Conservation (phyloP, 2,797 vertebrate genomes). For the Phrynocephalus vlangalii region DNA sequence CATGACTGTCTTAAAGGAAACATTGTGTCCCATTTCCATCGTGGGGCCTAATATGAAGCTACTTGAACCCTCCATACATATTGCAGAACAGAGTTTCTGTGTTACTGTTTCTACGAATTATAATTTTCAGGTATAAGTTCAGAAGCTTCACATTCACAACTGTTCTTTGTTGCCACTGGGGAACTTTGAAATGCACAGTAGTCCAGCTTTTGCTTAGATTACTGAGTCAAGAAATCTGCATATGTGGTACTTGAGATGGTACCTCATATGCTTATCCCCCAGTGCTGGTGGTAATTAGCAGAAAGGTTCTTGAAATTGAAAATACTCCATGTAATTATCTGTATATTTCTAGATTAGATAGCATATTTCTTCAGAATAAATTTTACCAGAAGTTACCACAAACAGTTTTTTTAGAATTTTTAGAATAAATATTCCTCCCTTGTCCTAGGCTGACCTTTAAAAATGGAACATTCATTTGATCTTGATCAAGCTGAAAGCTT, state of each 20-base stretch:
- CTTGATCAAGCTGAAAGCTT: constrained; percentile 27
- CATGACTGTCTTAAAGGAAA: background rate
- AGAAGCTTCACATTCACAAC: background rate
- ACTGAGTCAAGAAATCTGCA: background rate
- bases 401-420: constrained; percentile 2
- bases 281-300: background rate
- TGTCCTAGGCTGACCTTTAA: constrained; percentile 13
- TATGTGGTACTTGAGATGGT: background rate
- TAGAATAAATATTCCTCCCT: background rate
- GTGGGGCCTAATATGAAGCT: background rate
- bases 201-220: background rate
- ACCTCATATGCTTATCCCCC: background rate
- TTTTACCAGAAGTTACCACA: background rate
- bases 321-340: constrained; percentile 22
- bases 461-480: constrained; percentile 35
- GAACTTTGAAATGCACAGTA: background rate
- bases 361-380: constrained; percentile 10
- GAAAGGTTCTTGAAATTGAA: constrained; percentile 2
- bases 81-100: background rate
- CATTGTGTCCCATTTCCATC: background rate
- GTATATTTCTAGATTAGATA: background rate
- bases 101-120: background rate
- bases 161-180: background rate
- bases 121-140: too few species aligned
- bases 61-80: background rate